Evolutionary conservation across 2,797 vertebrate species (phyloP), one percentile per base, ranked within the genome.

Genomic region (Selene dorsalis): DNA sequence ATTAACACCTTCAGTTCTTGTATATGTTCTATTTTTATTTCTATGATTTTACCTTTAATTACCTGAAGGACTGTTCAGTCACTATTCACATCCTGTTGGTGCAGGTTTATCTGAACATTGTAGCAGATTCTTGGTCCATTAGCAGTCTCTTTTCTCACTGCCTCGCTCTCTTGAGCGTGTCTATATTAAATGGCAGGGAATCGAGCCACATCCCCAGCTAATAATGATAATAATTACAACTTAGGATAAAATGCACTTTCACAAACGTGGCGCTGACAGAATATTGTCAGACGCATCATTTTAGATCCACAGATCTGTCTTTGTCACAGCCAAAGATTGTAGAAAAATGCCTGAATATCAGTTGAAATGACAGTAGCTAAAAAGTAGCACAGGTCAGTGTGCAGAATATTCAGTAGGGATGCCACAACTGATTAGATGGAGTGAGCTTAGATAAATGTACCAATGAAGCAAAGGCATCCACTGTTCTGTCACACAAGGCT

Each of bases 171-270:
- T 69, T 2, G 20, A 69, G 17, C 1, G 8, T 58, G 60, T 30
- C 43, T 64, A 32, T 20, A 55, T 43, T 68, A 55, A 47, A 73
- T 41, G 6, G 18, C 30, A 20, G 16, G 24, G n/a, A 72, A 48
- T 24, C 60, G 24, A 66, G 24, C 35, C 55, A 64, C 59, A 68
- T 17, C 47, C 38, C 50, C n/a, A 58, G 65, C 53, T 39, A 45
- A 26, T 24, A 63, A 9, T 35, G 47, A 68, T 70, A 63, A 9
- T 35, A 53, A 68, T 70, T 53, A 30, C 17, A 59, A 10, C 53
- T 66, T 22, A 35, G 64, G 61, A 71, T 65, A 13, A 73, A 77
- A 82, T 26, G 45, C 45, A 58, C n/a, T 55, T 52, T 43, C 52
- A 79, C 48, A 73, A 58, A 60, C 55, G 30, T 47, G 28, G 16